Conservation (phyloP, 2,797 vertebrate species). For the Mus spretus region DNA sequence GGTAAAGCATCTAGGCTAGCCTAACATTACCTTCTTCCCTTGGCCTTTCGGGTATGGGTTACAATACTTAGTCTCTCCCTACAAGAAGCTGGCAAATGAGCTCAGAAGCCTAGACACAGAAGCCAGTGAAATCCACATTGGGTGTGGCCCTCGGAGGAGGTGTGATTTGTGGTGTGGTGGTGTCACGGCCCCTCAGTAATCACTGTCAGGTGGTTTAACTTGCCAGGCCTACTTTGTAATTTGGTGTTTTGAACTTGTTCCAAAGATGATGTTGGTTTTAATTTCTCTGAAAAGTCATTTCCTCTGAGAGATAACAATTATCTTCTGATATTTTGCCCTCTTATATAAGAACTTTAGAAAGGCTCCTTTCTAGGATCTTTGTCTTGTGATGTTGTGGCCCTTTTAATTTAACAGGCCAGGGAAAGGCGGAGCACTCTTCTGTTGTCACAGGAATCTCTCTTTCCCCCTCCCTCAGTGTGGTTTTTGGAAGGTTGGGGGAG, state of each 20-base stretch:
- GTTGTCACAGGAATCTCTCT: neutral
- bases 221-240: neutral
- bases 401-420: neutral
- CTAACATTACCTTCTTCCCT: neutral
- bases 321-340: neutral
- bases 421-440: neutral
- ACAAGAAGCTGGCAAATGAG: slow-evolving; percentile 53
- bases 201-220: neutral
- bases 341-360: neutral
- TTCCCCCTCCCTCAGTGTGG: neutral
- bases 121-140: neutral
- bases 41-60: neutral
- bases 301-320: neutral
- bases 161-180: neutral
- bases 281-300: neutral
- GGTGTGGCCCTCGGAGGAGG: neutral
- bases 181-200: neutral
- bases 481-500: neutral
- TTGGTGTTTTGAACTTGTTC: slow-evolving; percentile 63
- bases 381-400: neutral
- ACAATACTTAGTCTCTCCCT: neutral
- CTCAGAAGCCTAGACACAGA: neutral
- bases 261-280: slow-evolving; percentile 33
- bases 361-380: neutral
- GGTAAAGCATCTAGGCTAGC: neutral